phyloP scores from a whole-genome alignment of 53 echinoderm and acorn worm species.

The Crossaster papposus region DNA sequence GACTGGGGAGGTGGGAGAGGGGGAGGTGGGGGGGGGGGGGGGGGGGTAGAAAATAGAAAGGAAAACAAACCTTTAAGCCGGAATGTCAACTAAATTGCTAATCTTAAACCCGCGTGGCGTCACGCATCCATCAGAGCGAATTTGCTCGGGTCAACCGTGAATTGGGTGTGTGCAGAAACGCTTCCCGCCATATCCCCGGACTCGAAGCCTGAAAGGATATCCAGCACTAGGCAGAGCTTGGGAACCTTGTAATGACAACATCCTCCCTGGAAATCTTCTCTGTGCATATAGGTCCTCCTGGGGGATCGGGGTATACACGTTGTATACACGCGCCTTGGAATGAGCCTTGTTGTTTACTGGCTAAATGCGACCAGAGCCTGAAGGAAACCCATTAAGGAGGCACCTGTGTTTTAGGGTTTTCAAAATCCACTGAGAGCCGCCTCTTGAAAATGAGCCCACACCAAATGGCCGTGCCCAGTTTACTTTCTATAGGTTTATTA shows the following conservation, averaged over 20 bases:
- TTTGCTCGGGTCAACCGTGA: constrained; percentile 22
- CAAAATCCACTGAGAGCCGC: too few relatives aligned
- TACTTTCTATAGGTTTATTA: too few relatives aligned
- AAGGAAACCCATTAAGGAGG: too few relatives aligned
- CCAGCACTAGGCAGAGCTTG: background rate
- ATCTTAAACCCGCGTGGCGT: background rate
- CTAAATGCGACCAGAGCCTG: background rate
- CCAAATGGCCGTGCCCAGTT: too few relatives aligned
- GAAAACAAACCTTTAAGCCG: background rate
- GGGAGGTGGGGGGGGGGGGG: too few relatives aligned
- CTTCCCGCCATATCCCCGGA: constrained; percentile 47
- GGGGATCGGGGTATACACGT: background rate
- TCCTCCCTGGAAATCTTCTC: constrained; percentile 29
- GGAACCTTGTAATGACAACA: constrained; percentile 35
- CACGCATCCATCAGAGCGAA: constrained; percentile 19
- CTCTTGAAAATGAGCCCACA: too few relatives aligned
- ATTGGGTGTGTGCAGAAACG: constrained; percentile 42
- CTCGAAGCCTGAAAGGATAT: constrained; percentile 9
- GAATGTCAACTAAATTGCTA: background rate
- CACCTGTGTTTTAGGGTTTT: too few relatives aligned
- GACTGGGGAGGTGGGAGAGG: too few relatives aligned
- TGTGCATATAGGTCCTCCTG: background rate
- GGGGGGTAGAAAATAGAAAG: background rate
- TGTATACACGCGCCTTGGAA: background rate
- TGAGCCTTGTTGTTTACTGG: background rate